Base-by-base conservation (phyloP, 2,797 vertebrate species). In the Microctenopoma stevenorrisi region DNA sequence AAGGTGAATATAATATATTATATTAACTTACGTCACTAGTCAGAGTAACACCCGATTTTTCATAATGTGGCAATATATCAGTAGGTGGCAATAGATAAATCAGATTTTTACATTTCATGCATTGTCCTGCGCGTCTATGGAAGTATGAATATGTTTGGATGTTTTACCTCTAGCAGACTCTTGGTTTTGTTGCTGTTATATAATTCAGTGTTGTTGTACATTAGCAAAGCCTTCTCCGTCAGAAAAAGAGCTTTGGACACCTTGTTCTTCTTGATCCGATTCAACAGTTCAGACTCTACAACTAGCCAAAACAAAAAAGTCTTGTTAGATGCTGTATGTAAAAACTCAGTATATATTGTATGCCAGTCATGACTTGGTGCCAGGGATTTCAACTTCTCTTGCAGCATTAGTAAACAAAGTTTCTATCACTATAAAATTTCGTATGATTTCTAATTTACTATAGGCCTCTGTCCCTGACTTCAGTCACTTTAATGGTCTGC, bases 221-320 rank as follows among this genome's bases (percentile, higher is more conserved):
- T 75, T 74, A 94, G 66, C 54, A 88, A 86, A 64, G 95, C 94
- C 80, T 96, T 98, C 84, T 98, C 95, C 75, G 94, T 94, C 84
- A 98, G 90, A 79, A 95, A 97, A 64, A 96, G 83, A 51, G 96
- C 95, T 94, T 89, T 97, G 77, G 95, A 97, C 55, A 97, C 78
- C 54, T 95, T 96, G 89, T 97, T 99, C 85, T 93, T 96, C 82
- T 93, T 95, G 55, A 98, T 94, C 88, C 92, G 93, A 79, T 91
- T 91, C 85, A 95, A 85, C 72, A 97, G 72, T 64, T 83, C 75
- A 69, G 76, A 72, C 77, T 98, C 97, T 94, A 73, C 10, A 51
- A 82, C 85, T 87, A 65, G 4, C 74, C 11, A 79, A 42, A 68
- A 74, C 3, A 67, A 49, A 60, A 65, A 76, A 22, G 22, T 22